Evolutionary conservation across 2,888 invertebrate genomes (phyloP).

Genomic region (Hyposoter dolosus): DNA sequence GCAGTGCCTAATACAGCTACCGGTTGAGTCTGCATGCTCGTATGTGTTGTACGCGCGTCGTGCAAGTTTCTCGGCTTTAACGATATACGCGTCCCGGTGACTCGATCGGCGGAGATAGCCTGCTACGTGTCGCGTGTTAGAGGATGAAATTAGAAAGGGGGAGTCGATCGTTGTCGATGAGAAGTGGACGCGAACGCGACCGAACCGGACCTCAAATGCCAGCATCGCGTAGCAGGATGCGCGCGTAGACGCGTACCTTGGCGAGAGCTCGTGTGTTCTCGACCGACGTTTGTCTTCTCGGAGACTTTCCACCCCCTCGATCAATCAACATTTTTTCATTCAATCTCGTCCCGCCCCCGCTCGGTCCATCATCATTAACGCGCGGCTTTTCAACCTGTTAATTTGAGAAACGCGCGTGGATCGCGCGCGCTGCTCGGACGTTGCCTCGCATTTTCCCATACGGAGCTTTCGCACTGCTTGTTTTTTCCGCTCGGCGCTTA

Average conservation of each 20-base stretch:
- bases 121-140: slow-evolving; percentile 41
- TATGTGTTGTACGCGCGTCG: slow-evolving; percentile 23
- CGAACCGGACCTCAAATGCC: slow-evolving; percentile 33
- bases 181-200: not conserved
- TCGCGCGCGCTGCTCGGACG: not conserved
- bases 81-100: slow-evolving; percentile 57
- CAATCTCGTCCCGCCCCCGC: not conserved
- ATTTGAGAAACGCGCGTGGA: slow-evolving; percentile 10
- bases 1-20: too few relatives aligned
- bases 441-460: not conserved
- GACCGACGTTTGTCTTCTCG: slow-evolving; percentile 33
- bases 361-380: slow-evolving; percentile 43
- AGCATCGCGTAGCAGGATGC: slow-evolving; percentile 41
- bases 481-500: too few relatives aligned
- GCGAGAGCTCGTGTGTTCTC: not conserved
- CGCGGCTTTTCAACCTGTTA: slow-evolving; percentile 21
- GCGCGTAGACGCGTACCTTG: not conserved
- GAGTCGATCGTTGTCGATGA: not conserved
- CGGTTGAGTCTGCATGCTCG: not conserved
- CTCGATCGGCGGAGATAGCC: slow-evolving; percentile 12
- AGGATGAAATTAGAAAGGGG: slow-evolving; percentile 61
- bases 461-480: not conserved
- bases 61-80: slow-evolving; percentile 51
- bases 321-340: slow-evolving; percentile 58
- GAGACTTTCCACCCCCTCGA: slow-evolving; percentile 65